These are phyloP conservation scores for Microplitis mediator DNA, from an alignment of 1,140 invertebrate genomes.

Conservation along the genomic window DNA sequence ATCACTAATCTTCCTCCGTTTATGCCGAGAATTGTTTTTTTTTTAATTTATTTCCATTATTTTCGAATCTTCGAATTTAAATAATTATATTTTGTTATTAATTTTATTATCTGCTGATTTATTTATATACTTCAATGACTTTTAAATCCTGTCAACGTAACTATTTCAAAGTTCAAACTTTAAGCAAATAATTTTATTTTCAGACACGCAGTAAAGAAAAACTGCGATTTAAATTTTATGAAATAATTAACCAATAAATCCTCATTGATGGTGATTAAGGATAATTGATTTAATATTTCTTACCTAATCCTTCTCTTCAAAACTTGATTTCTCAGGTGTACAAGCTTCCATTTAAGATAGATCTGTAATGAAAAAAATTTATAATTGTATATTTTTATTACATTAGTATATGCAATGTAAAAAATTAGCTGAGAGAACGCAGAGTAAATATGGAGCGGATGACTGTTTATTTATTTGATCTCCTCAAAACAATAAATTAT, in stretches of 20 bases:
- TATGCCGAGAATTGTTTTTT: conserved; percentile 27
- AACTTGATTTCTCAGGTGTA: conserved; percentile 53
- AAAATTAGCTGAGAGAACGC: too few species aligned
- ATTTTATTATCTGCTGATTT: too few species aligned
- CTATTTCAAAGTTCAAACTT: too few species aligned
- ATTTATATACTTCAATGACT: too few species aligned
- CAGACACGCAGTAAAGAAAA: neutral
- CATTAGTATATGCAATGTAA: too few species aligned
- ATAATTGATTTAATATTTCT: conserved; percentile 7
- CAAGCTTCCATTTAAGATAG: conserved; percentile 54
- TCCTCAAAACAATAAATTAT: too few species aligned
- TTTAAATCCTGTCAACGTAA: too few species aligned
- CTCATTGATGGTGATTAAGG: too few species aligned
- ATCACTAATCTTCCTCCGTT: conserved; percentile 42
- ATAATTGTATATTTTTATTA: too few species aligned
- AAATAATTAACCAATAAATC: neutral
- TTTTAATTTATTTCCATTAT: neutral
- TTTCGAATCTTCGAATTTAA: neutral
- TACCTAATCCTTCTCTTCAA: conserved; percentile 55
- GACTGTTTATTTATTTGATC: too few species aligned
- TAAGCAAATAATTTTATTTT: too few species aligned
- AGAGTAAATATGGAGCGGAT: neutral
- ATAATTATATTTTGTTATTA: too few species aligned
- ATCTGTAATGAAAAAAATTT: conserved; percentile 44
- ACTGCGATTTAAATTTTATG: neutral